Evolutionary conservation across 1,140 invertebrate genomes (phyloP).

Genomic region (Melitaea cinxia): DNA sequence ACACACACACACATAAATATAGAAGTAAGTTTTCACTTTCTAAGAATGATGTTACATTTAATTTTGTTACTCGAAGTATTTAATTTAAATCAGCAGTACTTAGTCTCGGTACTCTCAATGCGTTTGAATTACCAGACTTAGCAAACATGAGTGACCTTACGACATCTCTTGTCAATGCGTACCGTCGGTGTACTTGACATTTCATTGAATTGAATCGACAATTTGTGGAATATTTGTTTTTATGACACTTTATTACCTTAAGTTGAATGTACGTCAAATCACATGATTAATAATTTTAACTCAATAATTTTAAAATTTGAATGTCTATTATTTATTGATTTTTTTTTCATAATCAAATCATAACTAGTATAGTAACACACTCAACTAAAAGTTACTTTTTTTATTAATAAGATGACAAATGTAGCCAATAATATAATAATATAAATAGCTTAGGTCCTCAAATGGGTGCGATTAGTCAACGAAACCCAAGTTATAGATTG

Average conservation of each 20-base stretch:
- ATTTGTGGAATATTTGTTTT: conserved; percentile 3
- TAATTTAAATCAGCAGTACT: not conserved
- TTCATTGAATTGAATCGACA: conserved; percentile 11
- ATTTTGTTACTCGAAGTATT: not conserved
- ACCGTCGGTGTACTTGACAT: conserved; percentile 18
- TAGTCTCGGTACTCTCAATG: not conserved
- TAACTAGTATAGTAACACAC: too few relatives aligned
- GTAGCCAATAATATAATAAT: too few relatives aligned
- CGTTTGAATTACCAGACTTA: conserved; percentile 21
- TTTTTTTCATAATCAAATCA: too few relatives aligned
- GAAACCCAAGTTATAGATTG: too few relatives aligned
- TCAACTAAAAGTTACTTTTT: too few relatives aligned
- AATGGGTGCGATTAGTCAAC: too few relatives aligned
- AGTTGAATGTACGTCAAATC: not conserved
- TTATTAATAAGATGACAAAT: too few relatives aligned
- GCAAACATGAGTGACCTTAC: conserved; percentile 27
- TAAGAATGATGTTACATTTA: too few relatives aligned
- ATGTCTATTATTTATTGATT: too few relatives aligned
- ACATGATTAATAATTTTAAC: not conserved
- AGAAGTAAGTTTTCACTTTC: too few relatives aligned
- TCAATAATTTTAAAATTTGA: not conserved
- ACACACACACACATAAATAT: too few relatives aligned
- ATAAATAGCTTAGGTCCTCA: too few relatives aligned
- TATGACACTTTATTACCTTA: not conserved
- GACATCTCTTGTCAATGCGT: conserved; percentile 19